Evolutionary conservation across 2,888 invertebrate species (phyloP), one percentile per base, ranked within the genome.

Genomic region (Cephus pygmeus): DNA sequence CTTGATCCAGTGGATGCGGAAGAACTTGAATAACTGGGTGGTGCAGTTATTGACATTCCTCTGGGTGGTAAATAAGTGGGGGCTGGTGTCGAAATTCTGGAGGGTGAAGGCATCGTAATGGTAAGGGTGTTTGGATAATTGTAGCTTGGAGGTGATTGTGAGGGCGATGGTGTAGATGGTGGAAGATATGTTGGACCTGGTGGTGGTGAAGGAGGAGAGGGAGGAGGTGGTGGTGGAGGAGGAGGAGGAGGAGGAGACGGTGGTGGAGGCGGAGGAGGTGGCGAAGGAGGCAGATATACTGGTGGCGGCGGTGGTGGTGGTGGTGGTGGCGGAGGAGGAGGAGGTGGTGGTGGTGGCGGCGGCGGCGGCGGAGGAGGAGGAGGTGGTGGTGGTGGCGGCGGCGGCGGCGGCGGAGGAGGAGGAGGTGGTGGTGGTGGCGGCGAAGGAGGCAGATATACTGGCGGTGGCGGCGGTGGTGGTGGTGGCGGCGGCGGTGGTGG

Each of bases 1-100:
- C 69, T 69, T 34, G 35, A 69, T 71, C 34, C 40, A 9, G 71
- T 11, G 31, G 31, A 69, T 74, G 77, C 34, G 11, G 75, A 31
- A 15, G 77, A 71, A 34, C 33, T 34, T 33, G 77, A 73, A 12
- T 35, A 11, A 34, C 12, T 77, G 30, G 69, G n/a, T 3, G 73
- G 34, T 35, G 75, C 34, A 30, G 73, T 75, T 30, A 78, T 31
- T 56, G 56, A 56, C 56, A 56, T 23, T 56, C 23, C 56, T 56
- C 56, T 56, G 4, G 87, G 87, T n/a, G 86, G 86, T 73, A 83
- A 75, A 68, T 84, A 84, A 6, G 82, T 81, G 30, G 82, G 83
- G 4, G 76, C 73, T 6, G 76, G 76, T 11, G 73, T 71, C 6
- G 68, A 81, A 34, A 68, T 12, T 23, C 15, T 56, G 31, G 71